Evolutionary conservation across 2,888 invertebrate species (phyloP), one percentile per base, ranked within the genome.

Genomic region (Epinotia brunnichana): DNA sequence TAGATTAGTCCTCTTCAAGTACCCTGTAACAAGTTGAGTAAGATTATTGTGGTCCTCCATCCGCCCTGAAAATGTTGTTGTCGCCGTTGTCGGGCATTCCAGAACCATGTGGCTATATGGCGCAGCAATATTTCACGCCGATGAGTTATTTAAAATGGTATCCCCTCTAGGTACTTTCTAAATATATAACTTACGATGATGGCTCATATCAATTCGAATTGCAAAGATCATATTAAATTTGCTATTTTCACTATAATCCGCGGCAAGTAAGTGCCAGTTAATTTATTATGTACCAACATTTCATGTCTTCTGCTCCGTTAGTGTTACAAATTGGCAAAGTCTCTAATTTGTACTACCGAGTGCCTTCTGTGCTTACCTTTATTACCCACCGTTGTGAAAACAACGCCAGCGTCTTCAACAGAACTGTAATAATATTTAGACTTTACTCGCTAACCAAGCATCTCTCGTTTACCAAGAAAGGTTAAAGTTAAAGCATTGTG

Each of bases 401-500:
- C 67, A 67, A 29, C 67, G 48, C 44, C 29, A 29, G 15, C 24
- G 57, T 57, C 24, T 48, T 48, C 57, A 60, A 41, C 39, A 48
- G 64, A 54, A 64, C 48, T 53, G 59, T 41, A 71, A 71, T 60
- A 60, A 71, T 57, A 57, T 75, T 75, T 74, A 67, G 69, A 74
- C 69, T 74, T 66, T 66, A 70, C 75, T 73, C 56, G 74, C 53
- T 73, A 73, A 75, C 70, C 70, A 72, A 69, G 51, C 61, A 68
- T 69, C 62, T 71, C 21, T 60, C 51, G 59, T 60, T 71, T 71
- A 71, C 70, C 63, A 71, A 71, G 53, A 67, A 67, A 73, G 67
- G 68, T 67, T 70, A 67, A 73, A 74, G 68, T 74, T 75, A 74
- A 75, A 71, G 57, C 76, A 77, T 81, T 81, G 80, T 82, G 76